Evolutionary conservation across 2,888 invertebrate species (phyloP), one percentile per base, ranked within the genome.

Genomic region (Ennomos quercinarius): DNA sequence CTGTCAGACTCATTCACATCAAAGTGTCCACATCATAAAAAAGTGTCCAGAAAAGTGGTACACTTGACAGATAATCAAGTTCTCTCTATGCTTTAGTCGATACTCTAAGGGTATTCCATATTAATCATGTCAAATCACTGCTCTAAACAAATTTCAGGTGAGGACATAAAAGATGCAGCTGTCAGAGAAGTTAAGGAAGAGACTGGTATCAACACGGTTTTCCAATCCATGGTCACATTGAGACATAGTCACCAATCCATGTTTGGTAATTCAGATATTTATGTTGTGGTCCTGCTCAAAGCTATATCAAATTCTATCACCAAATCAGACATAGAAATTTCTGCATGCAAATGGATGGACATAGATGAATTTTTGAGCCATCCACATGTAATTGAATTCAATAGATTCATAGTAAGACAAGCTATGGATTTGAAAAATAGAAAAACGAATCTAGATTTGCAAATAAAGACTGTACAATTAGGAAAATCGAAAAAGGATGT

Each of bases 121-220:
- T 27, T 27, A 27, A 27, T 27, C 27, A 27, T 27, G 27, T 27
- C 27, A 27, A 27, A 27, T 27, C 6, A 6, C 3, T 6, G 6
- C 5, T 27, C 27, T 27, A 27, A 27, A 27, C 11, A 9, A 42
- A 42, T 84, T 89, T 46, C 77, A 97, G 97, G 95, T 56, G 98
- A 99, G 93, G 95, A 97, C 77, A 92, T 99, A 42, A 93, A 94
- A 59, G 95, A 95, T 72, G 97, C 98, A 10, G 97, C 96, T 0
- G 93, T 95, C 52, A 94, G 99, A 66, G 99, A 99, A 91, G 96
- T 98, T 0, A 90, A 94, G 53, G 99, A 99, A 91, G 99, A 99
- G 91, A 99, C 99, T 0, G 97, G 97, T 48, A 94, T 99, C 54
- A 87, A 94, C 67, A 93, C 96, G 0, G 93, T 94, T 72, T 98